These are phyloP conservation scores for Laodelphax striatellus DNA, from an alignment of 1,140 invertebrate genomes.

Conservation along the genomic window DNA sequence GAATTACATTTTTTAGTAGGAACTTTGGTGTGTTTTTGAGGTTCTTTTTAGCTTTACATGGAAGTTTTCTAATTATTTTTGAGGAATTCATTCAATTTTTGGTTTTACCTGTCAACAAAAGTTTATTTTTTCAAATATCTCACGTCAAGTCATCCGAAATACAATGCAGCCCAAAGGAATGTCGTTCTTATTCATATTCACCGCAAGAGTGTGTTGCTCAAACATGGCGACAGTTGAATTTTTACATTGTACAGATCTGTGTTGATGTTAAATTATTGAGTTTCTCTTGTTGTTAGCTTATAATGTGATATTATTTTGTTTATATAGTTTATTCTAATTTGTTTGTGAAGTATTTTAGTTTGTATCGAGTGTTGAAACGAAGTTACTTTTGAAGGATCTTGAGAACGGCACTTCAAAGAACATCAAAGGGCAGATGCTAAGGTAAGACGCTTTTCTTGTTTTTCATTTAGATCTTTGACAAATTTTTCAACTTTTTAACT, in stretches of 20 bases:
- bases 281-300: neutral
- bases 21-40: neutral
- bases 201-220: neutral
- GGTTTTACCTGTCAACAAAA: neutral
- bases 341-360: neutral
- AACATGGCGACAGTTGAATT: slow-evolving; percentile 1
- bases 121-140: neutral
- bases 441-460: slow-evolving; percentile 1
- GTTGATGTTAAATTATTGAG: neutral
- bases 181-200: neutral
- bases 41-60: neutral
- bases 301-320: neutral
- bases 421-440: neutral
- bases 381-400: too few species aligned
- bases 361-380: neutral
- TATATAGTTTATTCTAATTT: neutral
- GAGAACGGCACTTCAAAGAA: neutral
- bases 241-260: neutral
- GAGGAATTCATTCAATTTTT: neutral
- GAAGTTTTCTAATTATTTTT: too few species aligned
- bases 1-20: neutral
- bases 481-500: too few species aligned
- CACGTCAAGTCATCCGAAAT: too few species aligned
- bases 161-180: neutral
- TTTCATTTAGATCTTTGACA: too few species aligned